Base-by-base conservation (phyloP, 2,797 vertebrate species). In the Acanthurus lineatus region DNA sequence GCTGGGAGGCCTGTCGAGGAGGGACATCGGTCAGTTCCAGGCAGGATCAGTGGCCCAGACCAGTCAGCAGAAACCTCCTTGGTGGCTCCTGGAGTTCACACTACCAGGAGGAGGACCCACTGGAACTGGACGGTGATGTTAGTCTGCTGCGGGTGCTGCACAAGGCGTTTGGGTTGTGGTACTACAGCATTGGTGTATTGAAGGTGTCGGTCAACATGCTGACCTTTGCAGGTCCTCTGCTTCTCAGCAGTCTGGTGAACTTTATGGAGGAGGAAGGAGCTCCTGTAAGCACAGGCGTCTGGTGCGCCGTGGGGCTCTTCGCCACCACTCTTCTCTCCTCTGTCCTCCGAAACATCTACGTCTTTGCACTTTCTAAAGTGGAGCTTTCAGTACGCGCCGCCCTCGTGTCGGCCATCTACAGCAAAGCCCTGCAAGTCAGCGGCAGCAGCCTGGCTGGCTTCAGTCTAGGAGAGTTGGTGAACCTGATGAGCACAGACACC, bases 401-500 rank as follows among this genome's bases (percentile, higher is more conserved):
- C 0, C 57, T 99, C 4, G 90, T 99, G 77, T 96, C 95, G 0
- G 87, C 95, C 53, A 90, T 99, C 47, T 99, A 99, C 56, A 83
- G 74, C 73, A 99, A 99, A 89, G 89, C 96, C 11, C 85, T 99
- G 57, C 92, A 83, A 5, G 96, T 97, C 22, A 94, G 95, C n/a
- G 84, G 96, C 69, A 86, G 91, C 49, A 94, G 95, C 58, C 92
- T 98, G 61, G 73, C 92, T 0, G 54, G 51, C 19, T 96, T 95
- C 85, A 91, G 95, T 0, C 74, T 95, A 5, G 98, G 98, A 0
- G 97, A 98, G 85, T 95, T 97, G 49, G 95, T 99, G 73, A 99
- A 99, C 93, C 92, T 98, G 15, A 97, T 99, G 95, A 98, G 97
- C 92, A 97, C 96, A 0, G 98, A 99, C 87, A 92, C 96, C 0